Evolutionary conservation across 2,888 invertebrate genomes (phyloP).

Genomic region (Aphrophora alni): DNA sequence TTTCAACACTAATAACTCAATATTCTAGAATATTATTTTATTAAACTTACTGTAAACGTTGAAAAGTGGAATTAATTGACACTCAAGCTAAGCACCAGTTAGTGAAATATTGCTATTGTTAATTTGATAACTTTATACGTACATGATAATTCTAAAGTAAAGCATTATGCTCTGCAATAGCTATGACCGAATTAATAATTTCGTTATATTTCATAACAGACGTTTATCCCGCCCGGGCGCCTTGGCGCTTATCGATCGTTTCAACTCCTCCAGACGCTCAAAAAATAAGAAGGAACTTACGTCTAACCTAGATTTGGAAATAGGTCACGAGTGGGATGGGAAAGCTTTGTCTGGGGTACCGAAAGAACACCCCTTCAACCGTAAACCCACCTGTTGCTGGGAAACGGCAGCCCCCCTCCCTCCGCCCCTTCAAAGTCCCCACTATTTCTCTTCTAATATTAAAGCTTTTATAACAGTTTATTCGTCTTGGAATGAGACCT

Average conservation of each 20-base stretch:
- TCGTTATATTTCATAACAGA: conserved; percentile 3
- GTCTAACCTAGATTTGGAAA: conserved; percentile 42
- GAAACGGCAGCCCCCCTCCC: conserved; percentile 11
- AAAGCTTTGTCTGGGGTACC: conserved; percentile 30
- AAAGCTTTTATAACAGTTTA: neutral
- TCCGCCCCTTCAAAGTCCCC: neutral
- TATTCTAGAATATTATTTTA: too few species aligned
- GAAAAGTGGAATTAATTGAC: too few species aligned
- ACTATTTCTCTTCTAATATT: neutral
- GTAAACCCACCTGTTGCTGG: conserved; percentile 37
- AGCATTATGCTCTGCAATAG: too few species aligned
- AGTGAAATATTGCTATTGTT: too few species aligned
- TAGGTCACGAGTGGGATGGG: conserved; percentile 40
- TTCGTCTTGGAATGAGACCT: neutral
- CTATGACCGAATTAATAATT: neutral
- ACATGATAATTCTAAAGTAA: too few species aligned
- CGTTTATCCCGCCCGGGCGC: neutral
- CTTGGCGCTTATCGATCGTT: conserved; percentile 31
- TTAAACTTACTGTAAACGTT: too few species aligned
- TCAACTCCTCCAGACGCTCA: conserved; percentile 41
- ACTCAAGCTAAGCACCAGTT: too few species aligned
- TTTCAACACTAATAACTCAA: too few species aligned
- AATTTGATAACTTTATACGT: too few species aligned
- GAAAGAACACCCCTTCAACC: conserved; percentile 2
- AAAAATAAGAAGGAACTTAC: conserved; percentile 41